Conservation (phyloP, 2,113 vertebrate species). For the Mastomys natalensis region DNA sequence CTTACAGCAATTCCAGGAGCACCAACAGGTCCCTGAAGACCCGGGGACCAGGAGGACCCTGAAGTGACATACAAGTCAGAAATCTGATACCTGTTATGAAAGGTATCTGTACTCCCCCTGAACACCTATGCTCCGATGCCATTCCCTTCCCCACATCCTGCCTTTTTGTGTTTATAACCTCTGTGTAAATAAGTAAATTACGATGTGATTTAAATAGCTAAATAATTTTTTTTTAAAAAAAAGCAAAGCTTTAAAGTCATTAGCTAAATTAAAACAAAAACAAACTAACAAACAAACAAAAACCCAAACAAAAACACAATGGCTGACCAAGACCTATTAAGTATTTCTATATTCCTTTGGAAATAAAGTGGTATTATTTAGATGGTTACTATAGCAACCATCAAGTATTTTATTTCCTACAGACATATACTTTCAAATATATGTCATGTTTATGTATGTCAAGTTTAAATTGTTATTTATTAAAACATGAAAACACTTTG, state of each 20-base stretch:
- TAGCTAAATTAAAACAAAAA: not conserved
- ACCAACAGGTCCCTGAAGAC: conserved; percentile 96
- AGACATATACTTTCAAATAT: conserved; percentile 27
- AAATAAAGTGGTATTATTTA: conserved; percentile 1
- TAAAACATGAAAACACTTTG: conserved; percentile 25
- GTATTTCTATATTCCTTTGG: not conserved
- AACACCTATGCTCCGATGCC: no score
- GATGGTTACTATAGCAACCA: not conserved
- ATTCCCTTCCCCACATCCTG: no score
- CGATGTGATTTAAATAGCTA: no score
- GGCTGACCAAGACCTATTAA: conserved; percentile 9
- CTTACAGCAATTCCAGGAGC: conserved; percentile 97
- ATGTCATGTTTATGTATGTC: not conserved
- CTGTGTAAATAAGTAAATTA: no score
- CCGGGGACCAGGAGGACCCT: conserved; percentile 98
- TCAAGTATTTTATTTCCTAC: conserved; percentile 34
- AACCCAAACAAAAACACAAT: not conserved
- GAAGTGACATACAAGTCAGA: conserved; percentile 70
- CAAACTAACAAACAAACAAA: not conserved
- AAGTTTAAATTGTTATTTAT: conserved; percentile 63
- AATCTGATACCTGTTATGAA: no score
- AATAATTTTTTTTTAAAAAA: no score
- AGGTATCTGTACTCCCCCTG: no score
- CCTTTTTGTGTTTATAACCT: no score
- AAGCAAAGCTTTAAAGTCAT: conserved; percentile 21